Evolutionary conservation across 2,888 invertebrate species (phyloP).

Genomic region (Bellardia pandia): DNA sequence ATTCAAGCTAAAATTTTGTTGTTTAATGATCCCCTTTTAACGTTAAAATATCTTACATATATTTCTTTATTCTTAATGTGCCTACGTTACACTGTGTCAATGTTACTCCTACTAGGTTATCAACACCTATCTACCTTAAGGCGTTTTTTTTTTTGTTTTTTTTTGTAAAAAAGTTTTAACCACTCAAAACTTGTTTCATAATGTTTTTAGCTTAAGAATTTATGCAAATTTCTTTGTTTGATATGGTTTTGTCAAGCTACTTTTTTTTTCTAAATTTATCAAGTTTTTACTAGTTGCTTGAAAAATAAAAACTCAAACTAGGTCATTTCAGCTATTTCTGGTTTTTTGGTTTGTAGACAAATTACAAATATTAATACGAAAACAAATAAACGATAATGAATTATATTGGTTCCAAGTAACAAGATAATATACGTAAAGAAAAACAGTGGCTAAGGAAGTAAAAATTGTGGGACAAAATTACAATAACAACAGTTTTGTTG

Average conservation of each 20-base stretch:
- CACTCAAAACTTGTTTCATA: constrained; percentile 13
- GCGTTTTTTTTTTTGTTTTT: neutral
- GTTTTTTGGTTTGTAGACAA: constrained; percentile 38
- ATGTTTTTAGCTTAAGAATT: constrained; percentile 44
- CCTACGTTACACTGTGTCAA: constrained; percentile 4
- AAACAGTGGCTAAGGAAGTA: neutral
- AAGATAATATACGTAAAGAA: neutral
- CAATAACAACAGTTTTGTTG: no score
- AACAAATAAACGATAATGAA: constrained; percentile 20
- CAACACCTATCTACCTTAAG: neutral
- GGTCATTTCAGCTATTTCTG: constrained; percentile 61
- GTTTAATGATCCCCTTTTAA: no score
- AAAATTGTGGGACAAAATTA: neutral
- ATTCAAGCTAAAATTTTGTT: no score
- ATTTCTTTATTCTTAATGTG: no score
- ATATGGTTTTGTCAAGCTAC: neutral
- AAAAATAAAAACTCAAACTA: constrained; percentile 33
- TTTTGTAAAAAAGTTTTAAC: neutral
- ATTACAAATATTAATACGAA: neutral
- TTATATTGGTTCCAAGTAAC: neutral
- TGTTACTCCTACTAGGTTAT: neutral
- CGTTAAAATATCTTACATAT: no score
- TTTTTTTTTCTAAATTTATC: constrained; percentile 38
- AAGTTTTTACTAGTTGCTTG: constrained; percentile 13
- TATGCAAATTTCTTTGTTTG: constrained; percentile 55